These are phyloP conservation scores for Tigriopus japonicus DNA, from an alignment of 1,140 invertebrate species.

Conservation along the genomic window DNA sequence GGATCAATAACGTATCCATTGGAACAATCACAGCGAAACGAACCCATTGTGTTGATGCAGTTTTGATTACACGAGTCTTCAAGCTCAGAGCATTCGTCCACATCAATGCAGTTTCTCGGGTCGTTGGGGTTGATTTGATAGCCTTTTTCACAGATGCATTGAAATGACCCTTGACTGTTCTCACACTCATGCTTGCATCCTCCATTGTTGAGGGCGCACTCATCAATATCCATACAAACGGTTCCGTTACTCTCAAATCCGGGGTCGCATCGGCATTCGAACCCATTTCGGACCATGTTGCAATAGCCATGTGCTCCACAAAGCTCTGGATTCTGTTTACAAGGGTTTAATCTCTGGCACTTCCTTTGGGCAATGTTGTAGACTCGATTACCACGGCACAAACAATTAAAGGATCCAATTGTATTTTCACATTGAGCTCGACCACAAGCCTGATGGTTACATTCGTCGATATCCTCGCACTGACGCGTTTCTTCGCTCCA, in stretches of 20 bases:
- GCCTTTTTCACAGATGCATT: conserved; percentile 36
- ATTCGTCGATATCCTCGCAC: conserved; percentile 59
- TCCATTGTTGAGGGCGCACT: conserved; percentile 25
- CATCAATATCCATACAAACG: conserved; percentile 27
- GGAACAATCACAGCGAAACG: background rate
- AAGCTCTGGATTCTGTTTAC: too few species aligned
- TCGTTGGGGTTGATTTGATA: conserved; percentile 21
- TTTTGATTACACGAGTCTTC: conserved; percentile 23
- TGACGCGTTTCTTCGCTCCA: conserved; percentile 40
- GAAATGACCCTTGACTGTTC: conserved; percentile 33
- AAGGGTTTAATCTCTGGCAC: conserved; percentile 18
- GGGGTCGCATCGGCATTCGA: conserved; percentile 26
- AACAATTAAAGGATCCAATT: too few species aligned
- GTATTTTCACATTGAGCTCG: too few species aligned
- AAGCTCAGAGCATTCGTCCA: conserved; percentile 18
- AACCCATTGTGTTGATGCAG: conserved; percentile 26
- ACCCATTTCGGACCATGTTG: conserved; percentile 22
- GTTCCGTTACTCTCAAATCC: conserved; percentile 26
- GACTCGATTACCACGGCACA: conserved; percentile 21
- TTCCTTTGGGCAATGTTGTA: conserved; percentile 23
- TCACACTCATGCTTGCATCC: conserved; percentile 35
- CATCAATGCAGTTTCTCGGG: conserved; percentile 15
- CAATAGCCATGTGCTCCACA: conserved; percentile 27
- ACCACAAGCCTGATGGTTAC: conserved; percentile 21
- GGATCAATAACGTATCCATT: too few species aligned